phyloP scores from a whole-genome alignment of 2,888 invertebrate genomes.

The Augiades crinisus region DNA sequence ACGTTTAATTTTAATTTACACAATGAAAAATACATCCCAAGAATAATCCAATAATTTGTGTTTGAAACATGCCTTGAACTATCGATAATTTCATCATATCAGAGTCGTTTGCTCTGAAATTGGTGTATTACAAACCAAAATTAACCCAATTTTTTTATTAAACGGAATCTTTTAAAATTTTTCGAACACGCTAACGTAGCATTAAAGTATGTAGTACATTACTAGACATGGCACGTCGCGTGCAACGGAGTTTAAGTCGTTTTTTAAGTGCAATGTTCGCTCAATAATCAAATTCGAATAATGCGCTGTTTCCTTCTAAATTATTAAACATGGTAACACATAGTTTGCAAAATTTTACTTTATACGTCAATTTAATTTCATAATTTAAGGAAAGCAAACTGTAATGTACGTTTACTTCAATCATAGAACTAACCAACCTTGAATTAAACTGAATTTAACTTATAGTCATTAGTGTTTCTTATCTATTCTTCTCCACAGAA shows the following conservation, averaged over 20 bases:
- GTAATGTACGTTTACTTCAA: too few relatives aligned
- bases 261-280: constrained; percentile 37
- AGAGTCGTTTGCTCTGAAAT: constrained; percentile 23
- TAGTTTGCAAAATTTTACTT: neutral
- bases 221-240: constrained; percentile 44
- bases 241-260: constrained; percentile 39
- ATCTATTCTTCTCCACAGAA: too few relatives aligned
- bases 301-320: constrained; percentile 2
- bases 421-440: too few relatives aligned
- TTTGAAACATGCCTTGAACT: neutral
- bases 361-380: neutral
- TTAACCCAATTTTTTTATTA: constrained; percentile 30
- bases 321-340: constrained; percentile 1
- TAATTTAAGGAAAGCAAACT: too few relatives aligned
- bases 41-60: neutral
- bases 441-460: too few relatives aligned
- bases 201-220: constrained; percentile 57
- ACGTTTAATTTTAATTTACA: too few relatives aligned
- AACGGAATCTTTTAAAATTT: constrained; percentile 48
- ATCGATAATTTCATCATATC: constrained; percentile 10
- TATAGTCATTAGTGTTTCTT: too few relatives aligned
- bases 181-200: constrained; percentile 55
- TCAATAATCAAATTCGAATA: constrained; percentile 26
- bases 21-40: neutral
- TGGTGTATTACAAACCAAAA: constrained; percentile 23